Evolutionary conservation across 2,888 invertebrate species (phyloP), one percentile per base, ranked within the genome.

Genomic region (Trichopria drosophilae): DNA sequence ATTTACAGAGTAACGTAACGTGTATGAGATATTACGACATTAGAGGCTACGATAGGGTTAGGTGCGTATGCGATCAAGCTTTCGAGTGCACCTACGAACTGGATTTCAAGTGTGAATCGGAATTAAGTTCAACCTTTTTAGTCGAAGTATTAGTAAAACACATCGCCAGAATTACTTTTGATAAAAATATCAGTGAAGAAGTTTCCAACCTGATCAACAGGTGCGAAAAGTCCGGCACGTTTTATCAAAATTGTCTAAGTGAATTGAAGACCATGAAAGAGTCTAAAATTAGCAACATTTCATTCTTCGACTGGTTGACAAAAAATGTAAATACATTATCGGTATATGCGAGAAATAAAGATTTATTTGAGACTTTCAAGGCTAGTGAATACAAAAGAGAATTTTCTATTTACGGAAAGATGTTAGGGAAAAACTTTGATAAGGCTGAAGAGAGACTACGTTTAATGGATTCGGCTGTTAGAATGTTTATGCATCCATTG

Each of bases 221-320:
- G n/a, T 24, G 9, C 20, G n/a, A 31, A n/a, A 34, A 18, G 22
- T 29, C 43, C 6, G 31, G 39, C 9, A 32, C 22, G 6, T n/a
- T 48, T 16, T 28, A 40, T 16, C 19, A 19, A 19, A 22, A 35
- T 12, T 45, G 49, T 23, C 15, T 37, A n/a, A 7, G 6, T 16
- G 53, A 53, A 31, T 31, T 53, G 16, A n/a, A 15, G 23, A 35
- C 22, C 10, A 41, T 53, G 41, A 53, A 53, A 50, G 28, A 22
- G 13, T 10, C 26, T 16, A 50, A 36, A 23, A 35, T 50, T 18
- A 13, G n/a, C 22, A 15, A 20, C 22, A 18, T 49, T 26, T 22
- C 49, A 13, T 45, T 31, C 26, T 53, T 32, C 19, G 53, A 53
- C 34, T 26, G 49, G 12, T 22, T 53, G 9, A 24, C 12, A 1